Conservation (phyloP, 2,113 vertebrate species). For the Stegostoma tigrinum region DNA sequence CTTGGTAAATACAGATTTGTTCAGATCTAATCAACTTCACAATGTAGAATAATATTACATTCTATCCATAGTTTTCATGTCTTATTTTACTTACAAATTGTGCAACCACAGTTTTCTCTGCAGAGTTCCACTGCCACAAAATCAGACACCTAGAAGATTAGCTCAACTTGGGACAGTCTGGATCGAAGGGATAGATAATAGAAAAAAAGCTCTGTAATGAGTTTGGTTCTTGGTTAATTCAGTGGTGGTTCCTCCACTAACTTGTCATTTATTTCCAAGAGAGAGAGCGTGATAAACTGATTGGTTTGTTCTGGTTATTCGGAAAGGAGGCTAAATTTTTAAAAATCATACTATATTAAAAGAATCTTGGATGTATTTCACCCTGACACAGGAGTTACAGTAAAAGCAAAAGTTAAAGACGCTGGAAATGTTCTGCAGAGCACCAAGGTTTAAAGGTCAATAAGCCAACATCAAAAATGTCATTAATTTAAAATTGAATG, state of each 20-base stretch:
- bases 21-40: neutral
- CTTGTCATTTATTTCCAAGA: neutral
- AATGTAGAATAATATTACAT: neutral
- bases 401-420: neutral
- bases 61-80: neutral
- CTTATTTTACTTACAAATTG: neutral
- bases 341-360: neutral
- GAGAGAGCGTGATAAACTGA: neutral
- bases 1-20: too few relatives aligned
- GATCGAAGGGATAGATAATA: neutral
- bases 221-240: neutral
- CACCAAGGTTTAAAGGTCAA: neutral
- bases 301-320: too few relatives aligned
- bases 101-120: neutral
- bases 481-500: too few relatives aligned
- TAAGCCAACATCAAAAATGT: neutral
- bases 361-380: neutral
- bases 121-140: neutral
- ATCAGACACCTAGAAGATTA: neutral
- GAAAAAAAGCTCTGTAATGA: neutral
- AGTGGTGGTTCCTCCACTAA: neutral
- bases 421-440: neutral
- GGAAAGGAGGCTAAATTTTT: too few relatives aligned
- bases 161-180: neutral
- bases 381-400: neutral